phyloP scores from a whole-genome alignment of 2,888 invertebrate genomes.

The Lapara coniferarum region DNA sequence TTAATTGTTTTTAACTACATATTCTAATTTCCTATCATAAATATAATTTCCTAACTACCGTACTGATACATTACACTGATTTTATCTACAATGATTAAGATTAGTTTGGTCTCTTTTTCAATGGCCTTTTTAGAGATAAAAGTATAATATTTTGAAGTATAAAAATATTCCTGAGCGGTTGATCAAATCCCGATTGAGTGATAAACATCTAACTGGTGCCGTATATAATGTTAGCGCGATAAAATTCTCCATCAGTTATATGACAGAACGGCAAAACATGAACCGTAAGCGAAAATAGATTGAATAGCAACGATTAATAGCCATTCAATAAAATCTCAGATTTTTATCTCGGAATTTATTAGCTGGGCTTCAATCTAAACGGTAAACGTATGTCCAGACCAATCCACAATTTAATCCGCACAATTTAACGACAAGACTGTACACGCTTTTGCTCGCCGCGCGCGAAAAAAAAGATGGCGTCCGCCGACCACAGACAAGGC shows the following conservation, averaged over 20 bases:
- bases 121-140: too few species aligned
- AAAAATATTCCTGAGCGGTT: too few species aligned
- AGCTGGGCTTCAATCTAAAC: constrained; percentile 32
- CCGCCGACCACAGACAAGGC: constrained; percentile 44
- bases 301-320: constrained; percentile 40
- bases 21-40: too few species aligned
- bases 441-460: constrained; percentile 37
- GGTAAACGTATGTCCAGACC: constrained; percentile 31
- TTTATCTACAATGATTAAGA: too few species aligned
- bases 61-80: too few species aligned
- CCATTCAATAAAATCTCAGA: constrained; percentile 48
- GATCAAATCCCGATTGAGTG: not conserved
- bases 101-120: too few species aligned
- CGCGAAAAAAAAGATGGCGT: constrained; percentile 51
- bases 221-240: constrained; percentile 12
- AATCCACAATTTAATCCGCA: constrained; percentile 46
- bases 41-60: too few species aligned
- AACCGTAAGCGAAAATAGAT: constrained; percentile 36
- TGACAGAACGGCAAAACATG: constrained; percentile 16
- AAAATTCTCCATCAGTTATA: constrained; percentile 8
- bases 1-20: too few species aligned
- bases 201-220: not conserved
- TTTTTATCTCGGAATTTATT: constrained; percentile 49
- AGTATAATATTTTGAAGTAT: too few species aligned
- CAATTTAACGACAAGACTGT: constrained; percentile 41